Evolutionary conservation across 2,113 vertebrate species (phyloP).

Genomic region (Chaenocephalus aceratus): DNA sequence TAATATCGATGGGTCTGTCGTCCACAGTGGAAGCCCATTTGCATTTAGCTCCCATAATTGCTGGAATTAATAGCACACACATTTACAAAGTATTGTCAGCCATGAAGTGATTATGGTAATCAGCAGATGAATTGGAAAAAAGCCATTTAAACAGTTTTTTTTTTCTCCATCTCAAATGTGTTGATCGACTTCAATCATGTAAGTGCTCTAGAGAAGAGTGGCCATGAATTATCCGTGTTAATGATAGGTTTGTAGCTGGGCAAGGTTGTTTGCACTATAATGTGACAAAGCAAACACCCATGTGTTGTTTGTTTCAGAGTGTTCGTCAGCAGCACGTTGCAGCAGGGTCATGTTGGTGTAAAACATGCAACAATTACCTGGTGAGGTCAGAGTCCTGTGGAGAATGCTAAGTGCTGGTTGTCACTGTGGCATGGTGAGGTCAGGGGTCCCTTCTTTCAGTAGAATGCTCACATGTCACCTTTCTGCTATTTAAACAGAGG

Average conservation of each 20-base stretch:
- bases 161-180: slow-evolving; percentile 44
- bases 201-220: slow-evolving; percentile 29
- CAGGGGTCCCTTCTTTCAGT: slow-evolving; percentile 64
- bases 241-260: slow-evolving; percentile 62
- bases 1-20: slow-evolving; percentile 53
- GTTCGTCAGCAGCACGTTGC: slow-evolving; percentile 42
- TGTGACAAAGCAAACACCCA: slow-evolving; percentile 36
- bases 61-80: slow-evolving; percentile 75
- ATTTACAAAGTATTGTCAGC: slow-evolving; percentile 78
- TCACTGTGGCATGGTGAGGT: slow-evolving; percentile 70
- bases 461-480: slow-evolving; percentile 67
- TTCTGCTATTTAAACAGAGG: slow-evolving; percentile 64
- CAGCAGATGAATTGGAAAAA: slow-evolving; percentile 56
- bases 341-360: slow-evolving; percentile 72
- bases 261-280: slow-evolving; percentile 38
- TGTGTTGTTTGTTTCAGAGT: slow-evolving; percentile 26
- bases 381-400: slow-evolving; percentile 61
- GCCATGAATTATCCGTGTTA: slow-evolving; percentile 65
- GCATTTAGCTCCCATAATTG: slow-evolving; percentile 79
- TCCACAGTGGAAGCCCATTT: slow-evolving; percentile 58
- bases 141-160: slow-evolving; percentile 64
- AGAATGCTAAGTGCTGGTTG: slow-evolving; percentile 74
- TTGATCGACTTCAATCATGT: slow-evolving; percentile 73
- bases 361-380: slow-evolving; percentile 82
- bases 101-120: slow-evolving; percentile 83